These are phyloP conservation scores for Siphamia tubifer DNA, from an alignment of 2,113 vertebrate genomes.

Conservation along the genomic window DNA sequence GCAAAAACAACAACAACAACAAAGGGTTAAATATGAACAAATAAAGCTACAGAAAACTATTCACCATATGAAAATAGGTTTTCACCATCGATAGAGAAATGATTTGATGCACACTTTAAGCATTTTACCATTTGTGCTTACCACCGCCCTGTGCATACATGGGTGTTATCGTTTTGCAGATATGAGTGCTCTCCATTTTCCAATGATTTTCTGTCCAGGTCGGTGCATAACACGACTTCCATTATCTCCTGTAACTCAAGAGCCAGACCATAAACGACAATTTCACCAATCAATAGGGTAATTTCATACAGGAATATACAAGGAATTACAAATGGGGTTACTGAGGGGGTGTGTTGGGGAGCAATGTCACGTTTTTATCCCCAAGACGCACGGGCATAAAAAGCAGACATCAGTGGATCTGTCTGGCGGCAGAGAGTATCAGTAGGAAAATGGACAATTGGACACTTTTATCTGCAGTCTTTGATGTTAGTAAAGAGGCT, in stretches of 20 bases:
- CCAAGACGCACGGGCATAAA: conserved; percentile 42
- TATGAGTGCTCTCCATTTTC: conserved; percentile 51
- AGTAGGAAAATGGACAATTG: conserved; percentile 55
- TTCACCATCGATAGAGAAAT: not conserved
- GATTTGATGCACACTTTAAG: not conserved
- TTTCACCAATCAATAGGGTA: conserved; percentile 68
- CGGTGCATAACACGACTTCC: conserved; percentile 57
- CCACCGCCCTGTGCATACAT: conserved; percentile 3
- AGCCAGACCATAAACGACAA: conserved; percentile 54
- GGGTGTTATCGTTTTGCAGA: conserved; percentile 32
- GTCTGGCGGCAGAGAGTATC: conserved; percentile 37
- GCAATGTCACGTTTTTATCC: conserved; percentile 55
- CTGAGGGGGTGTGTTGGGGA: not conserved
- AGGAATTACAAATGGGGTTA: conserved; percentile 42
- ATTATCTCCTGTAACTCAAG: conserved; percentile 75
- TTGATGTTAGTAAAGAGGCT: conserved; percentile 56
- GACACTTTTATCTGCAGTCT: conserved; percentile 62
- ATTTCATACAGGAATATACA: conserved; percentile 72
- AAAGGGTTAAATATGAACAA: not conserved
- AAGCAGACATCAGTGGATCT: conserved; percentile 64
- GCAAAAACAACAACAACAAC: too few relatives aligned
- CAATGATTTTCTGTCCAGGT: conserved; percentile 71
- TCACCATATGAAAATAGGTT: not conserved
- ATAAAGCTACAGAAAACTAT: not conserved
- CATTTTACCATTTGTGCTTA: not conserved